phyloP scores from a whole-genome alignment of 2,797 vertebrate species.

The Champsocephalus gunnari region DNA sequence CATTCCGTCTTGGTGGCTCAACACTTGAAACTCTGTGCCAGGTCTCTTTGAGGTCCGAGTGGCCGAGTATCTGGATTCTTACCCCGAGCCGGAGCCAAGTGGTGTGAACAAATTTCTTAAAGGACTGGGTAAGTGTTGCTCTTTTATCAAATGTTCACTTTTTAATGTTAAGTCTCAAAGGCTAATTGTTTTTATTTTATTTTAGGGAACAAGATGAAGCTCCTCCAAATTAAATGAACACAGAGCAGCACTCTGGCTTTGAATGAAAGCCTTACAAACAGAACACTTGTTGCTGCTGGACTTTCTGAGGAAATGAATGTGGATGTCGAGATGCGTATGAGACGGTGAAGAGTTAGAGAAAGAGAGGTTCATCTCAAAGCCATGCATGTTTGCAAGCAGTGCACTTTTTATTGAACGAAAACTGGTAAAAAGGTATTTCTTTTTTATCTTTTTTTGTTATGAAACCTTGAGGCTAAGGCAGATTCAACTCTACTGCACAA shows the following conservation, averaged over 20 bases:
- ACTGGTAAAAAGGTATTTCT: slow-evolving; percentile 53
- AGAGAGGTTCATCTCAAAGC: slow-evolving; percentile 7
- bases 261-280: slow-evolving; percentile 33
- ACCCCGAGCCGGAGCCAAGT: slow-evolving; percentile 89
- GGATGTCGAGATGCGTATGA: slow-evolving; percentile 10
- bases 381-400: slow-evolving; percentile 13
- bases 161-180: neutral
- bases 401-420: slow-evolving; percentile 51
- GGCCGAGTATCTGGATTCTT: slow-evolving; percentile 90
- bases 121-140: slow-evolving; percentile 88
- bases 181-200: slow-evolving; percentile 38
- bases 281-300: slow-evolving; percentile 51
- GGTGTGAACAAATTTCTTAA: slow-evolving; percentile 95
- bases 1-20: neutral
- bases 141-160: neutral
- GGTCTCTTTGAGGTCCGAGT: slow-evolving; percentile 95
- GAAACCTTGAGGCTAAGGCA: slow-evolving; percentile 6
- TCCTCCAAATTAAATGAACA: slow-evolving; percentile 85
- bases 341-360: neutral
- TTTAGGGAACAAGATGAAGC: slow-evolving; percentile 87
- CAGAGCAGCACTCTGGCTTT: neutral
- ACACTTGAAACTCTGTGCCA: slow-evolving; percentile 62
- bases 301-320: slow-evolving; percentile 22
- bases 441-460: slow-evolving; percentile 3
- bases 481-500: slow-evolving; percentile 12